phyloP scores from a whole-genome alignment of 2,797 vertebrate genomes.

The Chaunax sp. region DNA sequence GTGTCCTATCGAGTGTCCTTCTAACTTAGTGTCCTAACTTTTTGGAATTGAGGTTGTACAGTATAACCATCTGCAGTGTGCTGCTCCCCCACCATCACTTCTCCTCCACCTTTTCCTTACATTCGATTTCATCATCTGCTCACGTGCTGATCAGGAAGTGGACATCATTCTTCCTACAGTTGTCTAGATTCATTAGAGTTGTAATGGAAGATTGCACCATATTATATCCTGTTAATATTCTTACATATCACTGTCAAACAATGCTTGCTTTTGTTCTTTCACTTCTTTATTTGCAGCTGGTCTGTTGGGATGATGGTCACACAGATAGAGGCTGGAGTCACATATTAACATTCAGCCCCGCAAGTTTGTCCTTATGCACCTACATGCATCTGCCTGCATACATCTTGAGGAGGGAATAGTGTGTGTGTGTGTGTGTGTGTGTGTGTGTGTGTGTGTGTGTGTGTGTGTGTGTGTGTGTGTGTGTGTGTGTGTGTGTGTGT shows the following conservation, averaged over 20 bases:
- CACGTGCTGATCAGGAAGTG: no score
- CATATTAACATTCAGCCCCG: conserved; percentile 90
- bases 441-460: conserved; percentile 54
- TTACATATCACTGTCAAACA: background rate
- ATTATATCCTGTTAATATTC: background rate
- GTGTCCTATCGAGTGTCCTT: no score
- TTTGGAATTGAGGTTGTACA: no score
- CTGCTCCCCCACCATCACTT: no score
- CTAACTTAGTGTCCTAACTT: no score
- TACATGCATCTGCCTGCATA: conserved; percentile 41
- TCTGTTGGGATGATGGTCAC: conserved; percentile 66
- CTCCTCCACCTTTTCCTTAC: no score
- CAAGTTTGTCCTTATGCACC: conserved; percentile 33
- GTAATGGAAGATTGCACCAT: no score
- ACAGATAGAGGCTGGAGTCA: conserved; percentile 57
- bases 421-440: conserved; percentile 75
- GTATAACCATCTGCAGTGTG: no score
- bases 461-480: no score
- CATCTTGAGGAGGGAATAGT: conserved; percentile 6
- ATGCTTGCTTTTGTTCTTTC: background rate
- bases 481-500: background rate
- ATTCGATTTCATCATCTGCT: no score
- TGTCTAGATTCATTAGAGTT: no score
- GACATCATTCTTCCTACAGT: no score
- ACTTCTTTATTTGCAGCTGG: conserved; percentile 17